Percentiles rank a stretch among this genome's conserved stretches.
phyloP scores from a whole-genome alignment of 2,888 invertebrate species.

The Carpatolechia fugitivella region DNA sequence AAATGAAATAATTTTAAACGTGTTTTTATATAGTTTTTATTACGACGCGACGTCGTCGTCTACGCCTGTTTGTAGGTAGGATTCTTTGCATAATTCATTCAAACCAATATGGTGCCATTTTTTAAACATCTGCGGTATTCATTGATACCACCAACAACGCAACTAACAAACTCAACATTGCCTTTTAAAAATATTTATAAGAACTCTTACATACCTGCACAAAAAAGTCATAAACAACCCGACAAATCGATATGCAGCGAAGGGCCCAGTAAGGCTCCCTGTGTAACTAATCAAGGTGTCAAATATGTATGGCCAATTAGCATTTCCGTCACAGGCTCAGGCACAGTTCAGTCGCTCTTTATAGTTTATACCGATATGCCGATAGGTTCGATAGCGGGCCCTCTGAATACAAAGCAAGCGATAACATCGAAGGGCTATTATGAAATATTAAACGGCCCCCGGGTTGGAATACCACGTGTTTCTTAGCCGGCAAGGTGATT shows the following conservation, averaged over 20 bases:
- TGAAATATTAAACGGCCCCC: conserved; percentile 36
- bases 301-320: conserved; percentile 48
- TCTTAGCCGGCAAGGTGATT: conserved; percentile 3
- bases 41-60: no score
- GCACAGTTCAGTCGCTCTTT: neutral
- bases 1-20: neutral
- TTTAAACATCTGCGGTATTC: neutral
- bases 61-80: no score
- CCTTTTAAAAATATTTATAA: conserved; percentile 8
- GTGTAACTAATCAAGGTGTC: conserved; percentile 50
- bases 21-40: no score
- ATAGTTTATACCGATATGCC: conserved; percentile 4
- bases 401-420: conserved; percentile 60
- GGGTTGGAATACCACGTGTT: conserved; percentile 11
- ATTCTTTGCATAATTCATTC: neutral
- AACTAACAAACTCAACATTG: neutral
- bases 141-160: neutral
- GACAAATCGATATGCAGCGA: conserved; percentile 29
- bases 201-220: conserved; percentile 4
- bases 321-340: conserved; percentile 68
- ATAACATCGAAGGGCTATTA: conserved; percentile 60
- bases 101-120: neutral
- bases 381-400: conserved; percentile 18
- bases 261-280: conserved; percentile 37
- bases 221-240: conserved; percentile 11